Base-by-base conservation (phyloP, 2,113 vertebrate species). In the Actenoides lindsayi region DNA sequence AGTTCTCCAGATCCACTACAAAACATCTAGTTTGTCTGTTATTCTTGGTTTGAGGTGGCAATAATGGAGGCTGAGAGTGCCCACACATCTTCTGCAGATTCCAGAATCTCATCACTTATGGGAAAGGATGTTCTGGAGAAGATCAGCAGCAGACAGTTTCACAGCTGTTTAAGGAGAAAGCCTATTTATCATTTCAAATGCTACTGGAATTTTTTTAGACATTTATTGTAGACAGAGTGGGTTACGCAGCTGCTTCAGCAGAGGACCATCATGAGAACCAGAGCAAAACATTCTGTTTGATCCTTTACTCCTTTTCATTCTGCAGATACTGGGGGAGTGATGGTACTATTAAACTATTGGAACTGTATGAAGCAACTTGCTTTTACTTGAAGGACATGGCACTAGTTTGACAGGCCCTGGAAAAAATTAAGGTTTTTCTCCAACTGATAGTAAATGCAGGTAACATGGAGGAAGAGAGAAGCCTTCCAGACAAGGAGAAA, bases 81-180 rank as follows among this genome's bases (percentile, higher is more conserved):
- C 86, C 77, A 90, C 86, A 92, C 68, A 81, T 67, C 60, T 64
- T 90, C 37, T 83, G 46, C 13, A 77, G 64, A 74, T 89, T 94
- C 56, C 83, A 94, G 78, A 92, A 91, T 87, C 46, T 87, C 86
- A 81, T 67, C 69, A 59, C 25, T 96, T 60, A 89, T 27, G 48
- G 76, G 89, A 96, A 83, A 93, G 42, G 67, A 79, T 83, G 86
- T 50, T 94, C 91, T 87, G 89, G 56, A 94, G 83, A 92, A 84
- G 42, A 81, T 74, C 86, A 91, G 5, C 46, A 90, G 83, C 73
- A 89, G 62, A 48, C 60, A 86, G 71, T 56, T 87, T 42, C 65
- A 78, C 76, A 93, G 80, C 86, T 96, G 91, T 67, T 90, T n/a
- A 84, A 89, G 63, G n/a, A 50, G 30, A 88, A 95, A 89, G 18